A percentile compares a stretch with the other conserved stretches of the same genome.
phyloP scores from a whole-genome alignment of 2,888 invertebrate genomes.

The Hirudinaria manillensis region DNA sequence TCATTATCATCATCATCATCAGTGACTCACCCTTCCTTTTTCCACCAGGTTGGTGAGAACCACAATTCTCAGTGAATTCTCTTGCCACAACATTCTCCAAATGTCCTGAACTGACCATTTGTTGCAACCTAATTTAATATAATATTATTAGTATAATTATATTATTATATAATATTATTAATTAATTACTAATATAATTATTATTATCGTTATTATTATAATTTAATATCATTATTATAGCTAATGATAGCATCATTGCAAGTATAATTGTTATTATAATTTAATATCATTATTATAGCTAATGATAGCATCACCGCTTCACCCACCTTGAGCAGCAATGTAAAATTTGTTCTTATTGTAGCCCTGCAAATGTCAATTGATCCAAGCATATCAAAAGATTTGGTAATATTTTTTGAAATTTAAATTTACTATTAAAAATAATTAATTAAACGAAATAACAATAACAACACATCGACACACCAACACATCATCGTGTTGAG shows the following conservation, averaged over 20 bases:
- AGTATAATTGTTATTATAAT: too few species aligned
- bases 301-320: background rate
- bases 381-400: background rate
- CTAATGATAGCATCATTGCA: background rate
- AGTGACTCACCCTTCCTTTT: slow-evolving; percentile 53
- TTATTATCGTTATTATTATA: too few species aligned
- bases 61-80: slow-evolving; percentile 54
- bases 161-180: background rate
- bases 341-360: slow-evolving; percentile 55
- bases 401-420: too few species aligned
- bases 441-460: too few species aligned
- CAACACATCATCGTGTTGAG: background rate
- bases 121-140: slow-evolving; percentile 50
- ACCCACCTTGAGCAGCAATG: slow-evolving; percentile 56
- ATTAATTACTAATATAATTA: too few species aligned
- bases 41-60: slow-evolving; percentile 58
- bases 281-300: background rate
- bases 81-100: slow-evolving; percentile 59
- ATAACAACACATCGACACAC: background rate
- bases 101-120: slow-evolving; percentile 56
- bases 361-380: slow-evolving; percentile 48
- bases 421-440: too few species aligned
- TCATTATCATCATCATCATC: slow-evolving; percentile 12
- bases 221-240: too few species aligned
- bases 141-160: background rate